Conservation (phyloP, 2,888 invertebrate species). For the Machimus rusticus region DNA sequence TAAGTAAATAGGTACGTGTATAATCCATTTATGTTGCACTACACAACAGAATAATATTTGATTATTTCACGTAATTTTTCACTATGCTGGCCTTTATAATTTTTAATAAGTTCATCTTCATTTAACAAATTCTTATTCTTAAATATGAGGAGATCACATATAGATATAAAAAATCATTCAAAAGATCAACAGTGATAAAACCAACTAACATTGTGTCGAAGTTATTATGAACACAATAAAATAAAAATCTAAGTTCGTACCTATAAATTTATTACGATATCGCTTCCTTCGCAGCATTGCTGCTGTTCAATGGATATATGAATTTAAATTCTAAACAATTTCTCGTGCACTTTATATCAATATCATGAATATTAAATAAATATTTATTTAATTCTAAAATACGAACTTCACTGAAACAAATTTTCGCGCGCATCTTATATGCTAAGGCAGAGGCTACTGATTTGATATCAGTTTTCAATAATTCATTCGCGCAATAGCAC, state of each 20-base stretch:
- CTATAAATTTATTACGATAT: neutral
- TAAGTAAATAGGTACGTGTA: too few relatives aligned
- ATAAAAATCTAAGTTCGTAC: neutral
- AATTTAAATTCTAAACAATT: neutral
- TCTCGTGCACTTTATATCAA: neutral
- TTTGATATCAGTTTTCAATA: neutral
- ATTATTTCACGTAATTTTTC: too few relatives aligned
- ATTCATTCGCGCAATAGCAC: neutral
- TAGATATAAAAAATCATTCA: too few relatives aligned
- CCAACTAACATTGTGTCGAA: too few relatives aligned
- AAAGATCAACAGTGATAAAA: too few relatives aligned
- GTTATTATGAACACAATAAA: neutral
- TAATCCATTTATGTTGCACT: too few relatives aligned
- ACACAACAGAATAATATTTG: too few relatives aligned
- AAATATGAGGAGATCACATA: too few relatives aligned
- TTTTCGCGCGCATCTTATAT: neutral
- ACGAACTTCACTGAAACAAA: neutral
- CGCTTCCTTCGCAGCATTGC: neutral
- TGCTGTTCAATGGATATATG: neutral
- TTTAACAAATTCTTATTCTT: too few relatives aligned
- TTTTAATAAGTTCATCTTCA: too few relatives aligned
- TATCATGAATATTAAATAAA: neutral
- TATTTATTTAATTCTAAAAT: neutral
- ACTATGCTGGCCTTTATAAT: too few relatives aligned
- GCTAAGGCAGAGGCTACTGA: neutral